phyloP scores from a whole-genome alignment of 2,888 invertebrate genomes.

The Drosophila affinis region DNA sequence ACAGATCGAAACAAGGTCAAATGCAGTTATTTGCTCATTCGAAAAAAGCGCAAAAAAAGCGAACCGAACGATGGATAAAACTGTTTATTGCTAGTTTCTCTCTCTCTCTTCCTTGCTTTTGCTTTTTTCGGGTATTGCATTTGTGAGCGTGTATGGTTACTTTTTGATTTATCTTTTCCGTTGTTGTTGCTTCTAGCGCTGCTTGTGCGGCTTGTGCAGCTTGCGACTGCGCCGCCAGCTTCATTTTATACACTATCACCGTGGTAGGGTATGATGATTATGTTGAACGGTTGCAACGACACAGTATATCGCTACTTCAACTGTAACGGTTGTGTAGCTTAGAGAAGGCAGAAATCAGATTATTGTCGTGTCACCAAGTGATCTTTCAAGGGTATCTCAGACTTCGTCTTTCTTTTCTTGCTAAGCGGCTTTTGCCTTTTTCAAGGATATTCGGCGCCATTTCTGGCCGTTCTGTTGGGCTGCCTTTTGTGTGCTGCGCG shows the following conservation, averaged over 20 bases:
- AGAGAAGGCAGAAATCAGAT: no score
- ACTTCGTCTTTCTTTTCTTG: constrained; percentile 42
- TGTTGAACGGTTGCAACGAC: neutral
- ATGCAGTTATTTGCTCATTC: constrained; percentile 76
- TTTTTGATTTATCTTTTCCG: constrained; percentile 80
- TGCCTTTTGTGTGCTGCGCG: constrained; percentile 71
- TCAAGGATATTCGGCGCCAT: constrained; percentile 77
- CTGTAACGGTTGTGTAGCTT: no score
- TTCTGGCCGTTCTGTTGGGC: constrained; percentile 23
- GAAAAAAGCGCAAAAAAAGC: constrained; percentile 35
- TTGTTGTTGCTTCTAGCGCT: constrained; percentile 44
- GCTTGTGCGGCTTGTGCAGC: constrained; percentile 30
- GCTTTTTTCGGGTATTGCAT: constrained; percentile 28
- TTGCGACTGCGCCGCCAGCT: constrained; percentile 62
- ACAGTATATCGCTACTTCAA: no score
- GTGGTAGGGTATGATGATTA: neutral
- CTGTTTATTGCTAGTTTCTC: constrained; percentile 34
- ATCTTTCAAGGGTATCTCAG: neutral
- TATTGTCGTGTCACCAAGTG: neutral
- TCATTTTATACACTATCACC: constrained; percentile 36
- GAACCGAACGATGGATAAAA: constrained; percentile 27
- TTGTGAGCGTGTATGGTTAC: constrained; percentile 65
- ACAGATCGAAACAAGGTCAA: constrained; percentile 73
- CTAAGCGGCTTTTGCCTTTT: constrained; percentile 67
- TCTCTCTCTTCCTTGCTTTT: constrained; percentile 10